Evolutionary conservation across 2,113 vertebrate species (phyloP).

Genomic region (Cyprinodon brontotheroides): DNA sequence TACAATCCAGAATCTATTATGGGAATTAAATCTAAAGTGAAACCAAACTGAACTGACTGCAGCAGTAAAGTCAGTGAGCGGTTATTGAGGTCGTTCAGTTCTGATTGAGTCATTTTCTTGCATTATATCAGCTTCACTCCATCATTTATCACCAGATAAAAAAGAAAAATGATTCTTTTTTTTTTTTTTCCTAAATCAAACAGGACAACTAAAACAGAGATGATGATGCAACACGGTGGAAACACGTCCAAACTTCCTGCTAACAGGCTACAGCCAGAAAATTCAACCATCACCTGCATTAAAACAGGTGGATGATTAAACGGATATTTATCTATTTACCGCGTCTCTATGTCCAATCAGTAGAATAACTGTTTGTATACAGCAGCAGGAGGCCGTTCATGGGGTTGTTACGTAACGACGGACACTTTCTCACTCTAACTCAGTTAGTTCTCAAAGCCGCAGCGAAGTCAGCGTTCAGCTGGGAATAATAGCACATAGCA

Average conservation of each 20-base stretch:
- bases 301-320: background rate
- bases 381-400: conserved; percentile 23
- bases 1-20: too few species aligned
- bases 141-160: too few species aligned
- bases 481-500: conserved; percentile 57
- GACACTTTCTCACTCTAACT: conserved; percentile 43
- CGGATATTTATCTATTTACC: too few species aligned
- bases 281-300: background rate
- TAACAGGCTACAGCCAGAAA: background rate
- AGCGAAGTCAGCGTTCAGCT: conserved; percentile 55
- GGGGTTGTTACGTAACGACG: conserved; percentile 34
- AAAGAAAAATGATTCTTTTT: background rate
- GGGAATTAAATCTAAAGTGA: too few species aligned
- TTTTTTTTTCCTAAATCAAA: background rate
- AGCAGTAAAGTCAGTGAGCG: too few species aligned
- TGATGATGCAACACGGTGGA: background rate
- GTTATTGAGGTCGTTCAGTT: too few species aligned
- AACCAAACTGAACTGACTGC: too few species aligned
- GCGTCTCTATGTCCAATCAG: too few species aligned
- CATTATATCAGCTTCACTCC: too few species aligned
- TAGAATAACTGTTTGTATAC: background rate
- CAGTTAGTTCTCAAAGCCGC: conserved; percentile 50
- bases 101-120: too few species aligned
- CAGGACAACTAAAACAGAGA: background rate
- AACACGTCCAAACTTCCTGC: background rate